Conservation (phyloP, 2,888 invertebrate species). For the Cloeon dipterum region DNA sequence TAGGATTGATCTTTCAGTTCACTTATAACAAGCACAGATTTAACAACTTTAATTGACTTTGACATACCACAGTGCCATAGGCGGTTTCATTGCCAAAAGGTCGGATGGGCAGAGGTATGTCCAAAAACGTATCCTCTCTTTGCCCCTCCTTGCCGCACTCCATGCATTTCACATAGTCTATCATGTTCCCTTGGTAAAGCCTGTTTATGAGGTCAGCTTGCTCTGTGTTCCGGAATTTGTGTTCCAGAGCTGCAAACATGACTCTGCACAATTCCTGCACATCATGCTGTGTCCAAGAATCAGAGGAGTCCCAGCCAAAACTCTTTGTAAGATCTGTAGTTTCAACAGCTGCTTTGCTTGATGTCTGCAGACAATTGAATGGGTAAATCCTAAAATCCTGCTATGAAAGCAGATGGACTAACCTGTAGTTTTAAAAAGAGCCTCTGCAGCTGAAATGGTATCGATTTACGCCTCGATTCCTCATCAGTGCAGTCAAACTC, state of each 20-base stretch:
- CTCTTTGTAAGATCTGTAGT: conserved; percentile 69
- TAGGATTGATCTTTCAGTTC: too few species aligned
- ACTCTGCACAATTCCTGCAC: conserved; percentile 75
- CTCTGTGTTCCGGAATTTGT: conserved; percentile 58
- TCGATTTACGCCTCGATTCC: conserved; percentile 29
- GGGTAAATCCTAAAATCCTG: background rate
- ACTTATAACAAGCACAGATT: too few species aligned
- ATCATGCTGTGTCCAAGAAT: conserved; percentile 84
- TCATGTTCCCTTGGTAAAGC: conserved; percentile 52
- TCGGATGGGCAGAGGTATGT: conserved; percentile 64
- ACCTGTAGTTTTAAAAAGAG: conserved; percentile 64
- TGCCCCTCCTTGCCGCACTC: conserved; percentile 66
- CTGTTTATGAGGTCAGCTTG: conserved; percentile 62
- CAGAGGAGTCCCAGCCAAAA: conserved; percentile 76
- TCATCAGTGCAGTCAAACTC: conserved; percentile 44
- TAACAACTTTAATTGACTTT: too few species aligned
- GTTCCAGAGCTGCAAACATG: conserved; percentile 75
- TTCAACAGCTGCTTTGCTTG: conserved; percentile 52
- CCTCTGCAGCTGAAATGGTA: conserved; percentile 69
- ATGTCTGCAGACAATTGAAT: conserved; percentile 29
- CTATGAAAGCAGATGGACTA: too few species aligned
- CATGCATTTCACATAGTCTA: conserved; percentile 73
- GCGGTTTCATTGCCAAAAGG: conserved; percentile 56
- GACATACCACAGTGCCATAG: conserved; percentile 47
- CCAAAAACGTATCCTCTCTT: conserved; percentile 59